A percentile compares a stretch with the other conserved stretches of the same genome.
Conservation (phyloP, 2,888 invertebrate genomes). For the Papilio elwesi region DNA sequence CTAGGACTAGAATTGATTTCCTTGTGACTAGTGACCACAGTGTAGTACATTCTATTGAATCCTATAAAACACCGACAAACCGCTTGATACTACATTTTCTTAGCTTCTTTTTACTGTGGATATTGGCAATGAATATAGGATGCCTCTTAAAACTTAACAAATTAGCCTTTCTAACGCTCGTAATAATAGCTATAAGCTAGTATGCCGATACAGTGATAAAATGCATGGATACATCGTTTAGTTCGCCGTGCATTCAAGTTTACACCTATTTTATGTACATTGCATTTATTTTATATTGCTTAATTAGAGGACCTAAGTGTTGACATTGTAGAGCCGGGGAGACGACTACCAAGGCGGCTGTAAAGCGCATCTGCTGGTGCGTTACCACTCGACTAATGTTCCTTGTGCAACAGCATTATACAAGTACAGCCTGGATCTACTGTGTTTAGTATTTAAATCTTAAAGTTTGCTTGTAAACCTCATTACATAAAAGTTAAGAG, state of each 20-base stretch:
- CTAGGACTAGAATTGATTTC: too few species aligned
- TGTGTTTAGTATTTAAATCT: not conserved
- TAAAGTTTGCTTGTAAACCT: not conserved
- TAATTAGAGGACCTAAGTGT: slow-evolving; percentile 10
- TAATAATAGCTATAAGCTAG: too few species aligned
- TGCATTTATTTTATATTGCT: not conserved
- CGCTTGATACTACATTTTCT: too few species aligned
- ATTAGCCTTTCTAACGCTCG: too few species aligned
- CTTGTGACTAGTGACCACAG: too few species aligned
- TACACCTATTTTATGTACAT: not conserved
- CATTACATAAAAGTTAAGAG: too few species aligned
- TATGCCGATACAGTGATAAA: not conserved
- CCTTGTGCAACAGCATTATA: not conserved
- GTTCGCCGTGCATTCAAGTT: not conserved
- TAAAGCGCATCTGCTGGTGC: slow-evolving; percentile 16
- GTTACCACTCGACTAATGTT: slow-evolving; percentile 17
- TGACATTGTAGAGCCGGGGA: slow-evolving; percentile 3
- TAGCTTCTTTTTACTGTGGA: too few species aligned
- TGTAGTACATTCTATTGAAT: too few species aligned
- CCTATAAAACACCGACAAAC: too few species aligned
- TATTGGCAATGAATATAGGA: too few species aligned
- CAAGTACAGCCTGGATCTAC: not conserved
- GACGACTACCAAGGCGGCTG: slow-evolving; percentile 8
- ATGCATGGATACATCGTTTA: not conserved
- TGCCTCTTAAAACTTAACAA: too few species aligned